Percentiles rank a stretch among this genome's conserved stretches.
Evolutionary conservation across 2,888 invertebrate species (phyloP).

Genomic region (Apoda limacodes): DNA sequence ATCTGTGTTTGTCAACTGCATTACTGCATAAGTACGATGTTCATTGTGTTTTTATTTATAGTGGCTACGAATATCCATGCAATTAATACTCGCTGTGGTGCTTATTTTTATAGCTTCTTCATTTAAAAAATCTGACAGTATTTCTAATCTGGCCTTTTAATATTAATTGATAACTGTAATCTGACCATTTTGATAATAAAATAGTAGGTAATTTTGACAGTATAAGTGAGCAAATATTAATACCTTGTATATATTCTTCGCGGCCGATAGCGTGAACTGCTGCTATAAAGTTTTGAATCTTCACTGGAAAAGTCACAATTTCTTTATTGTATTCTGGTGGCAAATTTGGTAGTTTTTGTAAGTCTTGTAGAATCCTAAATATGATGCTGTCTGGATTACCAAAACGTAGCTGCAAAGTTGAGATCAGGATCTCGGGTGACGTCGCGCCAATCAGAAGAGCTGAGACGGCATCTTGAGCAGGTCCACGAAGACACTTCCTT

Average conservation of each 20-base stretch:
- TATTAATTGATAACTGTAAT: constrained; percentile 20
- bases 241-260: constrained; percentile 13
- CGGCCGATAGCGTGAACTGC: constrained; percentile 14
- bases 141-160: constrained; percentile 13
- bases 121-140: constrained; percentile 20
- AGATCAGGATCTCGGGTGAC: no score
- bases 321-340: constrained; percentile 18
- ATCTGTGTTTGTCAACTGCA: no score
- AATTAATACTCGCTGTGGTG: constrained; percentile 6
- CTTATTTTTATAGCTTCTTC: constrained; percentile 18
- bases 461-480: no score
- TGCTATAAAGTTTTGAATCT: constrained; percentile 18
- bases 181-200: constrained; percentile 20
- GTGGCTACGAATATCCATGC: constrained; percentile 5
- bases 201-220: constrained; percentile 18
- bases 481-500: no score
- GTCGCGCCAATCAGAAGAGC: no score
- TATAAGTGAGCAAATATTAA: constrained; percentile 10
- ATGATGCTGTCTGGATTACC: no score
- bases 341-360: constrained; percentile 16
- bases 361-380: constrained; percentile 14
- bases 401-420: constrained; percentile 17
- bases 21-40: constrained; percentile 5
- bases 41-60: constrained; percentile 8
- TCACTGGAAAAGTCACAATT: constrained; percentile 18